phyloP scores from a whole-genome alignment of 2,797 vertebrate genomes.

The Hydrophis major region DNA sequence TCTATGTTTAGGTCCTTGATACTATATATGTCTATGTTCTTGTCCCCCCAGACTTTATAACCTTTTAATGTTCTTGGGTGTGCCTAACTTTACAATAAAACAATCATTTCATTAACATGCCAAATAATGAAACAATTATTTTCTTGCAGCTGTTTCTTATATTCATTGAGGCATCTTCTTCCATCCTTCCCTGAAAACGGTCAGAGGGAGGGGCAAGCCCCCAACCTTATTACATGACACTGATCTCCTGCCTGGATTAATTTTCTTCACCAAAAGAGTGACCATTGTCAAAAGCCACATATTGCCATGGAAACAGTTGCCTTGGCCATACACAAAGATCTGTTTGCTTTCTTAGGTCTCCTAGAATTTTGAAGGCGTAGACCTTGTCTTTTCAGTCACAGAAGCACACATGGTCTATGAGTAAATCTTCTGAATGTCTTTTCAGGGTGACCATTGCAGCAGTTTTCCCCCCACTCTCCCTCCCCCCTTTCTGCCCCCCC shows the following conservation, averaged over 20 bases:
- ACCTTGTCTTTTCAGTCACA: constrained; percentile 18
- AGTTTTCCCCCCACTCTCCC: constrained; percentile 45
- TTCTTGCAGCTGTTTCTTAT: constrained; percentile 13
- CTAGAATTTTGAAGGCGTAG: constrained; percentile 38
- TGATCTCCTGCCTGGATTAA: constrained; percentile 59
- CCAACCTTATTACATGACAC: constrained; percentile 37
- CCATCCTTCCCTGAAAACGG: not conserved
- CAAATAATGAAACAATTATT: constrained; percentile 28
- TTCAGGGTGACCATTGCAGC: constrained; percentile 64
- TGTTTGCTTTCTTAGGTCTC: constrained; percentile 35
- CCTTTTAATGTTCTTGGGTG: not conserved
- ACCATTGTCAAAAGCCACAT: constrained; percentile 48
- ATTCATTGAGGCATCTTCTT: not conserved
- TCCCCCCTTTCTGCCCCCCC: too few species aligned
- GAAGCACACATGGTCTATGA: constrained; percentile 11
- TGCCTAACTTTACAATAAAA: constrained; percentile 41
- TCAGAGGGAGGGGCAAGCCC: fast-evolving
- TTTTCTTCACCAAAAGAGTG: constrained; percentile 56
- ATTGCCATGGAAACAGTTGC: constrained; percentile 54
- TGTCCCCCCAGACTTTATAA: not conserved
- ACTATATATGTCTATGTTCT: constrained; percentile 26
- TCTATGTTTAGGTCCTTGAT: not conserved
- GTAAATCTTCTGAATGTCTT: constrained; percentile 14
- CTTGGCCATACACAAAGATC: constrained; percentile 57
- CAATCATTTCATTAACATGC: not conserved